A percentile compares a stretch with the other conserved stretches of the same genome.
These are phyloP conservation scores for Bombycilla garrulus DNA, from an alignment of 2,113 vertebrate species.

Conservation along the genomic window DNA sequence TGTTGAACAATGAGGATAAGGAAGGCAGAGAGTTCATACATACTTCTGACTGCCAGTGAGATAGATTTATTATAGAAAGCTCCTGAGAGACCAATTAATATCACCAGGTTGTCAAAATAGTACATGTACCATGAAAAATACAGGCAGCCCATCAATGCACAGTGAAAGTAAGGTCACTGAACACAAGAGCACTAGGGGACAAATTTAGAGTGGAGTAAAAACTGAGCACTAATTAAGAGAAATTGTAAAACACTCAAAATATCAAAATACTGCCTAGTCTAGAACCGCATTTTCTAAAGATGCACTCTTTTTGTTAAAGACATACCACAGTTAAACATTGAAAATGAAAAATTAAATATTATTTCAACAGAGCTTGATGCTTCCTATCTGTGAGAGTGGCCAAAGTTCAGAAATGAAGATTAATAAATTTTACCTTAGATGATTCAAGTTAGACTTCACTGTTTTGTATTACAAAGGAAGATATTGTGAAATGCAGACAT, in stretches of 20 bases:
- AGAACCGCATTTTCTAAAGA: neutral
- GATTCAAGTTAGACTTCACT: neutral
- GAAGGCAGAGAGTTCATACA: neutral
- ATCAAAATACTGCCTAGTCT: neutral
- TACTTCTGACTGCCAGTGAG: slow-evolving; percentile 6
- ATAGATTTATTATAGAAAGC: slow-evolving; percentile 43
- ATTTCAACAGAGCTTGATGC: neutral
- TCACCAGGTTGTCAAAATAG: slow-evolving; percentile 58
- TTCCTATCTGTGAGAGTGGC: neutral
- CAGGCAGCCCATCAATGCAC: neutral
- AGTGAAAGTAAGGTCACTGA: slow-evolving; percentile 40
- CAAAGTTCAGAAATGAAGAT: neutral
- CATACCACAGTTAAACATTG: neutral
- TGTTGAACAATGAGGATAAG: slow-evolving; percentile 15
- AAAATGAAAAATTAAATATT: neutral
- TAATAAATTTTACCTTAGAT: neutral
- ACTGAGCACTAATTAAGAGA: neutral
- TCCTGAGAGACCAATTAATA: slow-evolving; percentile 66
- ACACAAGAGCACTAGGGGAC: neutral
- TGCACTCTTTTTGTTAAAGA: neutral
- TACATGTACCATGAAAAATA: slow-evolving; percentile 45
- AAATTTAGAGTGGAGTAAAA: slow-evolving; percentile 1
- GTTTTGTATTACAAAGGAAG: neutral
- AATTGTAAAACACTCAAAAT: neutral
- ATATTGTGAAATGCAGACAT: neutral